A percentile compares a stretch with the other conserved stretches of the same genome.
phyloP scores from a whole-genome alignment of 2,113 vertebrate species.

The Actenoides lindsayi region DNA sequence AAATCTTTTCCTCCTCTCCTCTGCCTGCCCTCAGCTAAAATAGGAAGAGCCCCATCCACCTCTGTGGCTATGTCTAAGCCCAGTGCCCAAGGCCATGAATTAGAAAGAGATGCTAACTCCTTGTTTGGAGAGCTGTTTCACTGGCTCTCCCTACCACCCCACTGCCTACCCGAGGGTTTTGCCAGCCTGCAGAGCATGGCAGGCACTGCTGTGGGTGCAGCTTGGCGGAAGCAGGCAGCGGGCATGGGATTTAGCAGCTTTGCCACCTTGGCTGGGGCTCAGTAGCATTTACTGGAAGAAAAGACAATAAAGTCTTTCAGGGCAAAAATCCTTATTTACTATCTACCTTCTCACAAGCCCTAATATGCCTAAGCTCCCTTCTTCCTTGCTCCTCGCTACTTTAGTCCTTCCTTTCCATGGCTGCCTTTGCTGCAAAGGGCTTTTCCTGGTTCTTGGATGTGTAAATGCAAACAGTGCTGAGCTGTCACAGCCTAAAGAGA shows the following conservation, averaged over 20 bases:
- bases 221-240: not conserved
- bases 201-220: not conserved
- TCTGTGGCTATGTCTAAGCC: not conserved
- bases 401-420: not conserved
- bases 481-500: not conserved
- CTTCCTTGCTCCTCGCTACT: not conserved
- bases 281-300: not conserved
- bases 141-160: not conserved
- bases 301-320: not conserved
- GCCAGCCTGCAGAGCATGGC: fast-evolving
- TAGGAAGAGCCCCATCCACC: not conserved
- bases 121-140: not conserved
- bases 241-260: not conserved
- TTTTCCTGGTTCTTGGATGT: not conserved
- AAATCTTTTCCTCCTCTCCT: not conserved
- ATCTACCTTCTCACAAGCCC: not conserved
- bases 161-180: not conserved
- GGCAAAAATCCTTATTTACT: not conserved
- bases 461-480: not conserved
- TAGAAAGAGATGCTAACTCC: not conserved
- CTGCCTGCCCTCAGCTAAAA: not conserved
- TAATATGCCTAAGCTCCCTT: not conserved
- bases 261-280: not conserved
- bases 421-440: not conserved
- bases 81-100: not conserved